A percentile compares a stretch with the other conserved stretches of the same genome.
Evolutionary conservation across 2,113 vertebrate species (phyloP).

Genomic region (Myocastor coypus): DNA sequence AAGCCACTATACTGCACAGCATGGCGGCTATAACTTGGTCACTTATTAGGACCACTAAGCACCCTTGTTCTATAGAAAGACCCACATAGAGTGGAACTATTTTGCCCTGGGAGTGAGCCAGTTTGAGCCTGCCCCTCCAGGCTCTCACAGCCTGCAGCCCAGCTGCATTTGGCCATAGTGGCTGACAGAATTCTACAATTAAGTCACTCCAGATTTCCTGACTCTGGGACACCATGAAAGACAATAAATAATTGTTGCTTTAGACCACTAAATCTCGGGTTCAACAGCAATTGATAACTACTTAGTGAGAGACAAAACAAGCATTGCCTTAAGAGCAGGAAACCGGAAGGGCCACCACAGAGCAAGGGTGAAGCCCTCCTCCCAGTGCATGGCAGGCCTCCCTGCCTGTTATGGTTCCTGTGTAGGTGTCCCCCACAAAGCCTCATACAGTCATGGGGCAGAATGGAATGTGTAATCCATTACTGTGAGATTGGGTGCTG

Average conservation of each 20-base stretch:
- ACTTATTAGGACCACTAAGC: not conserved
- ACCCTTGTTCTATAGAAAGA: not conserved
- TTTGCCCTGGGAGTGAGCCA: not conserved
- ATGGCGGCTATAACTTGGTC: not conserved
- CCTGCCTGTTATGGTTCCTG: too few relatives aligned
- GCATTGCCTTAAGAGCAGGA: not conserved
- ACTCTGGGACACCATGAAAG: not conserved
- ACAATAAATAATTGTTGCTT: not conserved
- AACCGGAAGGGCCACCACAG: too few relatives aligned
- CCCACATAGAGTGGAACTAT: not conserved
- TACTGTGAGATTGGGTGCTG: too few relatives aligned
- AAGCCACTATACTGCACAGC: fast-evolving
- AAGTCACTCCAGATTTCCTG: not conserved
- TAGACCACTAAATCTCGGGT: not conserved
- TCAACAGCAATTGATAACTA: not conserved
- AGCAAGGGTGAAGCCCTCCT: not conserved
- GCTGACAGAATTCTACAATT: not conserved
- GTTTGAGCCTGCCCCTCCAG: not conserved
- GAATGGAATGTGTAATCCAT: too few relatives aligned
- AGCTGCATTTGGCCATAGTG: not conserved
- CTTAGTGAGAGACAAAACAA: not conserved
- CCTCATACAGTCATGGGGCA: too few relatives aligned
- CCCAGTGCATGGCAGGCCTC: too few relatives aligned
- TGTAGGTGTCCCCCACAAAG: too few relatives aligned
- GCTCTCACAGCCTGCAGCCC: not conserved